Conservation (phyloP, 2,888 invertebrate genomes). For the Bombyx huttoni region DNA sequence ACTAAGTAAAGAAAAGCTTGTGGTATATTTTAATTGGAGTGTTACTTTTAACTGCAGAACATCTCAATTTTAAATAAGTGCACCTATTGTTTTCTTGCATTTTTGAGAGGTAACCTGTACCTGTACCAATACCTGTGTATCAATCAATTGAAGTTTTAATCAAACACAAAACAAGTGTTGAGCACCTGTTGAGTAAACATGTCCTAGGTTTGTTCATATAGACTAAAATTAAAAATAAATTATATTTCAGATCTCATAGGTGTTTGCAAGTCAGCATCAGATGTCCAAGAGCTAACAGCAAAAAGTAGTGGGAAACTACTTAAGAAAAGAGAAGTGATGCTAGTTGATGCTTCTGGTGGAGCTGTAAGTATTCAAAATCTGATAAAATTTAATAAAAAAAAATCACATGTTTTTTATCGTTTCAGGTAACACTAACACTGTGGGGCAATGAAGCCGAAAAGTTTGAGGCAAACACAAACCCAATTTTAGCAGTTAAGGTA, state of each 20-base stretch:
- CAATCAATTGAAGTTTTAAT: no score
- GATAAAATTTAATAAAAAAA: not conserved
- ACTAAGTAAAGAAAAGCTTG: no score
- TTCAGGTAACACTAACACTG: conserved; percentile 83
- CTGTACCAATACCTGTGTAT: no score
- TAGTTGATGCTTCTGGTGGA: conserved; percentile 88
- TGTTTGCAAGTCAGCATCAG: conserved; percentile 81
- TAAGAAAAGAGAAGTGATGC: conserved; percentile 87
- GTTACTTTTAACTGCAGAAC: no score
- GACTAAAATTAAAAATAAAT: not conserved
- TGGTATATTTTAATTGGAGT: no score
- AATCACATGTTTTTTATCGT: conserved; percentile 4
- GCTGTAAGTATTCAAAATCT: conserved; percentile 45
- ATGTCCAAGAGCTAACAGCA: conserved; percentile 80
- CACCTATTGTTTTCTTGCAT: no score
- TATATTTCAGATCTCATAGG: conserved; percentile 85
- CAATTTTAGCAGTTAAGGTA: conserved; percentile 87
- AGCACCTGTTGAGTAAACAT: no score
- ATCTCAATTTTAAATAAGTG: no score
- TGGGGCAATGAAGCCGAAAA: conserved; percentile 93
- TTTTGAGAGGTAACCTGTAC: no score
- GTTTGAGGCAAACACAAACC: conserved; percentile 82
- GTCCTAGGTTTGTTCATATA: no score
- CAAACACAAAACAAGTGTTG: no score
- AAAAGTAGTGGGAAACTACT: conserved; percentile 85